phyloP scores from a whole-genome alignment of 2,797 vertebrate species.

The Neoniphon sammara region DNA sequence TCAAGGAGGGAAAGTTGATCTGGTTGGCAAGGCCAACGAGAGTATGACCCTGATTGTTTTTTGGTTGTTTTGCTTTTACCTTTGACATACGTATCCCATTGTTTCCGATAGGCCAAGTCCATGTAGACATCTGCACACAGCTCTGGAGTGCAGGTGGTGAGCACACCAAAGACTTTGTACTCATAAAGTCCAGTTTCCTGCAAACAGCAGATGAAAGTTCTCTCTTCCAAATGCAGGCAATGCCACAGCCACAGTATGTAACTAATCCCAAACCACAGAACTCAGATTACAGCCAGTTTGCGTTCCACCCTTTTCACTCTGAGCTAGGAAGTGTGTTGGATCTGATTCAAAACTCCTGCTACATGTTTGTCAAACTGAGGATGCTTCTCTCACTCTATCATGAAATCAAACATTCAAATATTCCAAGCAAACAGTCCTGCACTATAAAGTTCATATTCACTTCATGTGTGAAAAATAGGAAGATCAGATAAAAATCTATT shows the following conservation, averaged over 20 bases:
- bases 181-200: conserved; percentile 90
- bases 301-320: background rate
- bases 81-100: conserved; percentile 92
- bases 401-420: background rate
- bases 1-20: background rate
- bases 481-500: no score
- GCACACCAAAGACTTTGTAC: conserved; percentile 89
- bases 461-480: background rate
- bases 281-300: conserved; percentile 42
- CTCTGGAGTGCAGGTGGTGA: conserved; percentile 81
- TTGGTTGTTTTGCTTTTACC: conserved; percentile 75
- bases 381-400: background rate
- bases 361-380: background rate
- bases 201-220: conserved; percentile 55
- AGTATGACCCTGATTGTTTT: background rate
- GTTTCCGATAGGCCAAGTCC: conserved; percentile 90
- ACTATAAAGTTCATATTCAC: no score
- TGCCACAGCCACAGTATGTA: conserved; percentile 33
- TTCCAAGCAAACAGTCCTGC: background rate
- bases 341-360: background rate
- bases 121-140: conserved; percentile 90
- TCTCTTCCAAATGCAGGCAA: conserved; percentile 29
- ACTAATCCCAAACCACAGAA: conserved; percentile 45
- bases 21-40: background rate
- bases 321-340: conserved; percentile 18